Percentiles rank a stretch among this genome's conserved stretches.
Conservation (phyloP, 2,113 vertebrate species). For the Xerus inauris region DNA sequence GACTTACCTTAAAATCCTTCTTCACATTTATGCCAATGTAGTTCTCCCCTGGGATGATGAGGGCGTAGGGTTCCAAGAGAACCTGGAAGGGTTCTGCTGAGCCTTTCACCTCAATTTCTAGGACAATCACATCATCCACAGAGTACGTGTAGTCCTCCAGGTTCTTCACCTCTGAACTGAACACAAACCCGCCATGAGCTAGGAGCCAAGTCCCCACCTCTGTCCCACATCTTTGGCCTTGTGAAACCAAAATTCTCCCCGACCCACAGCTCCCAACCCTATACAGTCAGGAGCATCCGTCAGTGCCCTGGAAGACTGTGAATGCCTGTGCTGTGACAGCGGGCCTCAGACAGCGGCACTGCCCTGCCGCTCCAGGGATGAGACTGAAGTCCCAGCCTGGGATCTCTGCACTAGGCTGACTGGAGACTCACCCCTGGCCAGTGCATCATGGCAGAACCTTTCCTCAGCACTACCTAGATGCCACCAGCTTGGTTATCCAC, state of each 20-base stretch:
- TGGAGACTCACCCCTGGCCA: neutral
- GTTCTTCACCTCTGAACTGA: slow-evolving; percentile 76
- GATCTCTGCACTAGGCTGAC: neutral
- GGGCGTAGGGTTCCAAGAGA: slow-evolving; percentile 92
- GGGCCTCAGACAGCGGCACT: neutral
- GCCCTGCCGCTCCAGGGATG: fast-evolving
- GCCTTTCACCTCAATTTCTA: slow-evolving; percentile 95
- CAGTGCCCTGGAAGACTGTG: neutral
- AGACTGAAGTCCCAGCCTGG: fast-evolving
- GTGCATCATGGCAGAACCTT: neutral
- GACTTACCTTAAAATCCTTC: slow-evolving; percentile 91
- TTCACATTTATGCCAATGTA: slow-evolving; percentile 87
- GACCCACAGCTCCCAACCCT: neutral
- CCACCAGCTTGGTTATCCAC: neutral
- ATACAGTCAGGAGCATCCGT: neutral
- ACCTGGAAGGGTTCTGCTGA: slow-evolving; percentile 89
- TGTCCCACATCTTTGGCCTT: neutral
- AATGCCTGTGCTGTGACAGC: too few species aligned
- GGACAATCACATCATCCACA: slow-evolving; percentile 84
- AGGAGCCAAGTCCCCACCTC: neutral
- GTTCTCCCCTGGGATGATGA: slow-evolving; percentile 92
- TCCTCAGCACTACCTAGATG: too few species aligned
- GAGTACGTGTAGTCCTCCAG: slow-evolving; percentile 50
- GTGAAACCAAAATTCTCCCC: neutral
- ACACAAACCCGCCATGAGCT: neutral